These are phyloP conservation scores for Pimephales promelas DNA, from an alignment of 2,113 vertebrate species.

Conservation along the genomic window DNA sequence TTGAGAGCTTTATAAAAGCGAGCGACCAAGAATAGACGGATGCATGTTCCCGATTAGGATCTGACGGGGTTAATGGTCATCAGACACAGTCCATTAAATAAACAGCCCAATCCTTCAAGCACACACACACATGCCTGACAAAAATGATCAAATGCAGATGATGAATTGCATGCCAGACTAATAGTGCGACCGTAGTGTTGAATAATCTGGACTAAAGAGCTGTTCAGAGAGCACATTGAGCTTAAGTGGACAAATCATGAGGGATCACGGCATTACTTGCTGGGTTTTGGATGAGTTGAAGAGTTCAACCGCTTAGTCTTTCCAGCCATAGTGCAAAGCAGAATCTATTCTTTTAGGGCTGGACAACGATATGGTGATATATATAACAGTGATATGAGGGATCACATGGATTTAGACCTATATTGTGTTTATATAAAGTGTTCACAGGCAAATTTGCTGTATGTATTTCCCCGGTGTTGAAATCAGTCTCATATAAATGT, in stretches of 20 bases:
- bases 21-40: not conserved
- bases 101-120: conserved; percentile 10
- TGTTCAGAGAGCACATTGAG: conserved; percentile 10
- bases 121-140: not conserved
- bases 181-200: not conserved
- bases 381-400: too few species aligned
- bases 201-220: conserved; percentile 1
- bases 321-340: not conserved
- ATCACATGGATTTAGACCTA: too few species aligned
- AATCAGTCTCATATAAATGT: too few species aligned
- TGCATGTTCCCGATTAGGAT: not conserved
- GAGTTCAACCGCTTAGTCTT: not conserved
- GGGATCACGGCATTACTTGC: conserved; percentile 36
- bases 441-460: too few species aligned
- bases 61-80: not conserved
- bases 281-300: not conserved
- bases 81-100: conserved; percentile 31
- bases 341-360: too few species aligned
- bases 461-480: too few species aligned
- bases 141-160: conserved; percentile 8
- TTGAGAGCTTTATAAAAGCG: not conserved
- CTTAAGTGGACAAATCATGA: conserved; percentile 5
- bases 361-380: too few species aligned
- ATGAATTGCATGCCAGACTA: not conserved
- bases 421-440: too few species aligned